phyloP scores from a whole-genome alignment of 2,113 vertebrate genomes.

The Pedetes capensis region DNA sequence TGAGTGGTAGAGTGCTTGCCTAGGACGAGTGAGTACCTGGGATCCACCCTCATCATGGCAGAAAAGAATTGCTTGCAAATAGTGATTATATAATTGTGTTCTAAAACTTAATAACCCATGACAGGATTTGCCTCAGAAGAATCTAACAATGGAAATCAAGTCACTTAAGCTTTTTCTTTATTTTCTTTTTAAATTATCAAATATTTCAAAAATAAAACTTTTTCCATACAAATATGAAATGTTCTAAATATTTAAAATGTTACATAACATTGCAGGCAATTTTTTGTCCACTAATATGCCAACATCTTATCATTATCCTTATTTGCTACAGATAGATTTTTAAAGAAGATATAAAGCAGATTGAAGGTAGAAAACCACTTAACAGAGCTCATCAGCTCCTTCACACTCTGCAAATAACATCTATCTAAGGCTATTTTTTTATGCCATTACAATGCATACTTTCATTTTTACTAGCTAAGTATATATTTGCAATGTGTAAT shows the following conservation, averaged over 20 bases:
- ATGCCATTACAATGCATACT: background rate
- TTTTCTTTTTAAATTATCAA: background rate
- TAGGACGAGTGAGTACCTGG: too few relatives aligned
- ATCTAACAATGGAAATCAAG: background rate
- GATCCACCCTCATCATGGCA: too few relatives aligned
- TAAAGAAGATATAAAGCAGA: background rate
- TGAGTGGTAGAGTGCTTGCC: too few relatives aligned
- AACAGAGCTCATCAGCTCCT: background rate
- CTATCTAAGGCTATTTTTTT: background rate
- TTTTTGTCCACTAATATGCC: background rate
- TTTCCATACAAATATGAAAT: background rate
- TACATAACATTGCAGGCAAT: background rate
- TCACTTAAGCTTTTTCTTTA: background rate
- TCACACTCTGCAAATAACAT: background rate
- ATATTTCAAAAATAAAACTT: background rate
- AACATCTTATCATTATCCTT: background rate
- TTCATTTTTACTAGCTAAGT: background rate
- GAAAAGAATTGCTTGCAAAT: background rate
- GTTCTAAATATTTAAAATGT: background rate
- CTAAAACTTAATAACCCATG: background rate
- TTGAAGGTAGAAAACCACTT: background rate
- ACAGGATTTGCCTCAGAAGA: background rate
- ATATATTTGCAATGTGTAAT: background rate
- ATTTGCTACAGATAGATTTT: background rate
- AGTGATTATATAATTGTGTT: background rate